Evolutionary conservation across 2,113 vertebrate species (phyloP).

Genomic region (Harpagus bidentatus): DNA sequence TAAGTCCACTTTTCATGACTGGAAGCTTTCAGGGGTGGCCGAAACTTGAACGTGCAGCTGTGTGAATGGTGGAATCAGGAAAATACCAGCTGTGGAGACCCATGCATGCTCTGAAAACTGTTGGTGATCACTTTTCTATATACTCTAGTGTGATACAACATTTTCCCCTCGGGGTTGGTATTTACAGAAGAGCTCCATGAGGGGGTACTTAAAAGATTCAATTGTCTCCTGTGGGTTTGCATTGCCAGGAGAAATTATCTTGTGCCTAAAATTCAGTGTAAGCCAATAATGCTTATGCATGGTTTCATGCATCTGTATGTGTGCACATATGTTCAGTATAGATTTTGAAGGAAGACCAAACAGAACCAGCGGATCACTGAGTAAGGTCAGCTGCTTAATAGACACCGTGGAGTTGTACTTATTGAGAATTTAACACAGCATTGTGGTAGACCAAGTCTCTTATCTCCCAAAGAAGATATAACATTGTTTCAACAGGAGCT

Average conservation of each 20-base stretch:
- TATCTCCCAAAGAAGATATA: background rate
- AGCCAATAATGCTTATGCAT: background rate
- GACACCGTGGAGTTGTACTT: background rate
- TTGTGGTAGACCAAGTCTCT: background rate
- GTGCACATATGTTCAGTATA: background rate
- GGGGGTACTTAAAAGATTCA: background rate
- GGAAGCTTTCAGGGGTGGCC: background rate
- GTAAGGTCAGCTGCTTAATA: background rate
- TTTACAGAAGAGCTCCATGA: background rate
- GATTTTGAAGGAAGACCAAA: background rate
- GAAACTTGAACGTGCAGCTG: background rate
- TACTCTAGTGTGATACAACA: background rate
- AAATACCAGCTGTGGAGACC: background rate
- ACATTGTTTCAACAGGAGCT: background rate
- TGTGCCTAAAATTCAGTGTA: background rate
- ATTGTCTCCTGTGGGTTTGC: background rate
- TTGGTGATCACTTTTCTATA: background rate
- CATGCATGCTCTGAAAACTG: background rate
- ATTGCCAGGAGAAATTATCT: background rate
- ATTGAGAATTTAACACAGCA: background rate
- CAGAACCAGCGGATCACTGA: background rate
- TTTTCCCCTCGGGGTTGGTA: background rate
- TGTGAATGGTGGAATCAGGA: background rate
- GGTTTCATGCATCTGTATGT: background rate
- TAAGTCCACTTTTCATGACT: background rate